These are phyloP conservation scores for Cheilosia impressa DNA, from an alignment of 2,888 invertebrate genomes.

Conservation along the genomic window DNA sequence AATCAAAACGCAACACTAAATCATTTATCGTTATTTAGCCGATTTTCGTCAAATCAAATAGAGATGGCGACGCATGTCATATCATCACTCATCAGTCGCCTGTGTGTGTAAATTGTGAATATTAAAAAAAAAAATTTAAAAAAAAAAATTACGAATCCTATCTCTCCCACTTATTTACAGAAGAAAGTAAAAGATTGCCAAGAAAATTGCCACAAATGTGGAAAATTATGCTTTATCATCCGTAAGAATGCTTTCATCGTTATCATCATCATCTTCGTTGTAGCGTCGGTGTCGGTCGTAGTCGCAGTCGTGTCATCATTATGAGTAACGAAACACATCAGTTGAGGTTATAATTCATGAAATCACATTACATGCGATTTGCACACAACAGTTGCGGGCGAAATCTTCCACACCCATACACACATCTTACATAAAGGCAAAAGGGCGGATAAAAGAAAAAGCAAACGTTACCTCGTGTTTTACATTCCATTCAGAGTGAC, in stretches of 20 bases:
- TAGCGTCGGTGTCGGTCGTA: too few relatives aligned
- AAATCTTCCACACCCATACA: slow-evolving; percentile 1
- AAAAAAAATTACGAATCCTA: not conserved
- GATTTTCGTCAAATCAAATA: slow-evolving; percentile 54
- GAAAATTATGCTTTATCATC: slow-evolving; percentile 69
- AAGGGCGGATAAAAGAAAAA: too few relatives aligned
- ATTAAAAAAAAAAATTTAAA: not conserved
- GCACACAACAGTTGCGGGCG: slow-evolving; percentile 20
- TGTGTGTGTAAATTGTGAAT: not conserved
- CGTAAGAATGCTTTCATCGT: slow-evolving; percentile 63
- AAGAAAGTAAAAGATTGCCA: slow-evolving; percentile 21
- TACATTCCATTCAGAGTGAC: too few relatives aligned
- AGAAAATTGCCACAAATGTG: slow-evolving; percentile 65
- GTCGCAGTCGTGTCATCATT: slow-evolving; percentile 35
- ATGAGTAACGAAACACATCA: slow-evolving; percentile 30
- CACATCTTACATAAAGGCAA: not conserved
- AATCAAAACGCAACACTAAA: slow-evolving; percentile 72
- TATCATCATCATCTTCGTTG: slow-evolving; percentile 39
- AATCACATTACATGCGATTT: slow-evolving; percentile 41
- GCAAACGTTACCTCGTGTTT: too few relatives aligned
- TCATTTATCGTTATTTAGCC: slow-evolving; percentile 63
- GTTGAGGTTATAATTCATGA: slow-evolving; percentile 50
- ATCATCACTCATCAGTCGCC: not conserved
- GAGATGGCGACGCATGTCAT: slow-evolving; percentile 6
- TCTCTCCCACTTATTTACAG: slow-evolving; percentile 14